Percentiles rank a stretch among this genome's conserved stretches.
phyloP scores from a whole-genome alignment of 2,113 vertebrate species.

The Athene cunicularia region DNA sequence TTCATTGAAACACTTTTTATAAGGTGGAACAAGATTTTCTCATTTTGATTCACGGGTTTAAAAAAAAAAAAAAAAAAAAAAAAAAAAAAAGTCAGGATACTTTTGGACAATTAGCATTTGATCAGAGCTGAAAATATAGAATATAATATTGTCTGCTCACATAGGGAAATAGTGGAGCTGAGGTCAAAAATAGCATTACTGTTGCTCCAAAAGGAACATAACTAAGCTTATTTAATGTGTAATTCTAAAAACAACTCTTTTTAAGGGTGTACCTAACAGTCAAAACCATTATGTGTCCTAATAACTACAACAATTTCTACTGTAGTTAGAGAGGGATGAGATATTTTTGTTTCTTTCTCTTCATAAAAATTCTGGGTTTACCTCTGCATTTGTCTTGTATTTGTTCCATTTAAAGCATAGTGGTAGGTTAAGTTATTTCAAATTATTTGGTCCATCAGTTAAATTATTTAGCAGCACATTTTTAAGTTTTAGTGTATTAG shows the following conservation, averaged over 20 bases:
- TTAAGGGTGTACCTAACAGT: not conserved
- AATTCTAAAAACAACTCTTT: not conserved
- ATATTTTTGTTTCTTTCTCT: not conserved
- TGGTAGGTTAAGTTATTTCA: not conserved
- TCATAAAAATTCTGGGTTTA: not conserved
- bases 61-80: not conserved
- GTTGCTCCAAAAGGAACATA: conserved; percentile 2
- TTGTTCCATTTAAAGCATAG: not conserved
- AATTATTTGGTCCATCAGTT: not conserved
- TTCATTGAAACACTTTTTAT: not conserved
- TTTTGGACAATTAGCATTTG: not conserved
- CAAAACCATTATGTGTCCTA: not conserved
- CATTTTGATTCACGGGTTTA: not conserved
- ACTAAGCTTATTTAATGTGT: conserved; percentile 6
- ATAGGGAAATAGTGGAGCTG: not conserved
- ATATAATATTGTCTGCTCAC: not conserved
- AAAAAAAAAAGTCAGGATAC: not conserved
- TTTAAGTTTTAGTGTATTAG: not conserved
- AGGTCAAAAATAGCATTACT: conserved; percentile 22
- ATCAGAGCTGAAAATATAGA: not conserved
- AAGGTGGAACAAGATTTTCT: not conserved
- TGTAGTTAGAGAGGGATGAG: not conserved
- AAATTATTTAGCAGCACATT: not conserved
- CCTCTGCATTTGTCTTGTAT: not conserved
- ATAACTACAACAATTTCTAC: not conserved